These are phyloP conservation scores for Caloenas nicobarica DNA, from an alignment of 2,113 vertebrate genomes.

Conservation along the genomic window DNA sequence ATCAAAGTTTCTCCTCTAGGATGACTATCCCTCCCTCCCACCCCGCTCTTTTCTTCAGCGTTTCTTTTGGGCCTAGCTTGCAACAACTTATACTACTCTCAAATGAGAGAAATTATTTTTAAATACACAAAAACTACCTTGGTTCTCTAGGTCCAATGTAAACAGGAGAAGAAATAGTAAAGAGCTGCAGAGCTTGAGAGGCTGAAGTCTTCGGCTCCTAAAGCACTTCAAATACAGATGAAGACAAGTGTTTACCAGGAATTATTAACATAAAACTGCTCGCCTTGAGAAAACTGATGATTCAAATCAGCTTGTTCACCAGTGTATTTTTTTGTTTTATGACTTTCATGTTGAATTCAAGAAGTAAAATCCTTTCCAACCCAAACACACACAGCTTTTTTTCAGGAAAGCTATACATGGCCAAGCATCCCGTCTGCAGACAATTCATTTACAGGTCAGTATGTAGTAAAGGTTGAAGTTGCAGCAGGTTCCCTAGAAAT, in stretches of 20 bases:
- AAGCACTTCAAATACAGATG: not conserved
- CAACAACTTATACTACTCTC: not conserved
- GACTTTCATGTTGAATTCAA: not conserved
- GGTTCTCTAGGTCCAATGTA: not conserved
- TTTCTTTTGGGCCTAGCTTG: not conserved
- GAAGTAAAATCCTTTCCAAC: not conserved
- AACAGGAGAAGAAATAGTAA: not conserved
- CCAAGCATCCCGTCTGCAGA: not conserved
- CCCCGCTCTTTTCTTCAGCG: not conserved
- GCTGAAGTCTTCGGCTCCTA: not conserved
- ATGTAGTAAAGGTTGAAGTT: not conserved
- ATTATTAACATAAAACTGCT: not conserved
- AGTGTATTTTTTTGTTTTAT: not conserved
- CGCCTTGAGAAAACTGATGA: not conserved
- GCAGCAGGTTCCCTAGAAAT: not conserved
- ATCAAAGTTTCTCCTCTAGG: not conserved
- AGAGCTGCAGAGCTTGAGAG: not conserved
- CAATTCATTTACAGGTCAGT: not conserved
- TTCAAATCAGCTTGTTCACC: fast-evolving
- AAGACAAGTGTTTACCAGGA: not conserved
- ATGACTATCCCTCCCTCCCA: not conserved
- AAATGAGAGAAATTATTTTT: not conserved
- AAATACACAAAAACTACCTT: not conserved
- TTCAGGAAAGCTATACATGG: not conserved
- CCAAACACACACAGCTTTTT: not conserved